A percentile compares a stretch with the other conserved stretches of the same genome.
phyloP scores from a whole-genome alignment of 23 tunicate genomes.

The Phallusia fumigata region DNA sequence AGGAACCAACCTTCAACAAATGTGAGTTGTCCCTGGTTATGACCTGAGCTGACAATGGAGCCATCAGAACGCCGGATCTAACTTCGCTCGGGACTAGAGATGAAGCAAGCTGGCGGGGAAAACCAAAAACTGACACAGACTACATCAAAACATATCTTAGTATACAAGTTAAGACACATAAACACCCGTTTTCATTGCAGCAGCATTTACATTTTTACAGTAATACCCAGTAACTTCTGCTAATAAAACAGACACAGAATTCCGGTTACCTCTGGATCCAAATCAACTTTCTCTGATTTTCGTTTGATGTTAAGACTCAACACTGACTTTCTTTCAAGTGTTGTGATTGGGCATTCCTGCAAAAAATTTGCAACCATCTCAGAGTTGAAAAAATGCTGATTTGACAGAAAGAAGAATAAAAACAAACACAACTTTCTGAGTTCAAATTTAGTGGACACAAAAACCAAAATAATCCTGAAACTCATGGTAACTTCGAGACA shows the following conservation, averaged over 20 bases:
- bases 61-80: constrained; percentile 50
- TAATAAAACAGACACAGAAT: neutral
- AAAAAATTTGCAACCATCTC: neutral
- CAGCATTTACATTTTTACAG: no score
- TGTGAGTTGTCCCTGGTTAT: constrained; percentile 57
- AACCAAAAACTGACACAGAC: no score
- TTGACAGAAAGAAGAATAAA: neutral
- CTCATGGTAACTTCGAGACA: no score
- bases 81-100: constrained; percentile 65
- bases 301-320: constrained; percentile 53
- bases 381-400: no score
- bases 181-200: no score
- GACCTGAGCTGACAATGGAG: constrained; percentile 62
- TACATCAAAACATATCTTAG: no score
- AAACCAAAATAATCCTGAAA: no score
- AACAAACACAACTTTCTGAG: no score
- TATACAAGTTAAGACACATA: no score
- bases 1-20: constrained; percentile 50
- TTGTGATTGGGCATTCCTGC: constrained; percentile 20
- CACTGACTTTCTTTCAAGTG: constrained; percentile 48
- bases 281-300: constrained; percentile 55
- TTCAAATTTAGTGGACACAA: no score
- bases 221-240: neutral
- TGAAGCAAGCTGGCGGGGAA: constrained; percentile 42
- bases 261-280: constrained; percentile 67